Evolutionary conservation across 2,797 vertebrate species (phyloP).

Genomic region (Pseudotriccus pelzelni): DNA sequence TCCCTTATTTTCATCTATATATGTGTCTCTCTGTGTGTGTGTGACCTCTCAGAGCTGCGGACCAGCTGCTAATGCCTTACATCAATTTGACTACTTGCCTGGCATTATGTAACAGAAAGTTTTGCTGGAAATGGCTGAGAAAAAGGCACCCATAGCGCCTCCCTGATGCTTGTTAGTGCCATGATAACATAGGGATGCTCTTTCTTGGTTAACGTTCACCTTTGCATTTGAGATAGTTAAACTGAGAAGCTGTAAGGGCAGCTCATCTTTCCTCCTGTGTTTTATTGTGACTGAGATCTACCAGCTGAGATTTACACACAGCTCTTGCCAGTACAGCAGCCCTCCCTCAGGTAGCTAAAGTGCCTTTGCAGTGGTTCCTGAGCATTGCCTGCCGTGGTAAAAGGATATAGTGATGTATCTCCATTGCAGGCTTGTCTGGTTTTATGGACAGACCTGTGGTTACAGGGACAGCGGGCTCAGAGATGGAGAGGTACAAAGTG

Average conservation of each 20-base stretch:
- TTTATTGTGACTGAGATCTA: background rate
- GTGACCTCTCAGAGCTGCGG: background rate
- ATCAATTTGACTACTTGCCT: background rate
- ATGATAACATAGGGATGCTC: background rate
- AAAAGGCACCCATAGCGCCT: background rate
- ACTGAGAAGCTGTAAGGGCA: background rate
- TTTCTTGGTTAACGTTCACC: background rate
- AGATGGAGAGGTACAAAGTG: background rate
- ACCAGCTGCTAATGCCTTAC: background rate
- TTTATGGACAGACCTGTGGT: background rate
- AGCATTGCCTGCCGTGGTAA: background rate
- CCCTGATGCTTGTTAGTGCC: background rate
- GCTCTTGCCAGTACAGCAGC: background rate
- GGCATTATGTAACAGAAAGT: background rate
- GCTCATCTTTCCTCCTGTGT: background rate
- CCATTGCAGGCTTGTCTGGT: background rate
- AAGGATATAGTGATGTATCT: background rate
- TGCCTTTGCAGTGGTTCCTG: background rate
- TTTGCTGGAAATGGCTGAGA: background rate
- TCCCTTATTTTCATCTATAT: background rate
- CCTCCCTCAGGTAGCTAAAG: background rate
- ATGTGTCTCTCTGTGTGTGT: too few relatives aligned
- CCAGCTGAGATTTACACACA: background rate
- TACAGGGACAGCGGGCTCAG: background rate
- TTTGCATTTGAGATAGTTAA: background rate